These are phyloP conservation scores for Mystacornis crossleyi DNA, from an alignment of 2,113 vertebrate species.

Conservation along the genomic window DNA sequence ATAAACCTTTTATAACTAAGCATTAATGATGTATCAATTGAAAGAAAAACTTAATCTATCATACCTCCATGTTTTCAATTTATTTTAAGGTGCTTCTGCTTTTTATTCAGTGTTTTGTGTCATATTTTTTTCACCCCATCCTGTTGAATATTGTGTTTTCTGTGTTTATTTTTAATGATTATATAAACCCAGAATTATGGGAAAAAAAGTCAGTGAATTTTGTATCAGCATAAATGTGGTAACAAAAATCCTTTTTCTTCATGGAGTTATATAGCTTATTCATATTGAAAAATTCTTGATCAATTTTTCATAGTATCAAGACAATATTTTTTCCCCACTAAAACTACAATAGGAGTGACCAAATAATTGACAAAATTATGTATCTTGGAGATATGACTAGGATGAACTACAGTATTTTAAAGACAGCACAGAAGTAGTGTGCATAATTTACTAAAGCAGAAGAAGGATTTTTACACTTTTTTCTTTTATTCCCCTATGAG, in stretches of 20 bases:
- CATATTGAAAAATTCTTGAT: neutral
- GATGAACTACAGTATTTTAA: neutral
- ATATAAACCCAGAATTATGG: neutral
- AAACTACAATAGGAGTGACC: neutral
- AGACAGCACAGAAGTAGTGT: neutral
- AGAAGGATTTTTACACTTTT: neutral
- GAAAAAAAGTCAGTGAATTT: neutral
- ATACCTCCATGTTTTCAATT: neutral
- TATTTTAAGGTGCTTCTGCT: neutral
- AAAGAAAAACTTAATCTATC: neutral
- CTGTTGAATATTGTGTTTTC: neutral
- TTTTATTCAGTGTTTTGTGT: neutral
- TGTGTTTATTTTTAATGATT: neutral
- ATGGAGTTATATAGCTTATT: neutral
- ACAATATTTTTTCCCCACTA: accelerated
- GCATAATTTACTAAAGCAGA: neutral
- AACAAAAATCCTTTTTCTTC: neutral
- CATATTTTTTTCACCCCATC: neutral
- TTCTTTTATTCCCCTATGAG: neutral
- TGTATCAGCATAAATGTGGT: neutral
- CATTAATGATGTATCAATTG: neutral
- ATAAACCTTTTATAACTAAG: neutral
- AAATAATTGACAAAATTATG: neutral
- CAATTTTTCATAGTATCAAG: neutral
- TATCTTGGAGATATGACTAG: neutral